A percentile compares a stretch with the other conserved stretches of the same genome.
Conservation (phyloP, 2,797 vertebrate species). For the Cheirogaleus major region DNA sequence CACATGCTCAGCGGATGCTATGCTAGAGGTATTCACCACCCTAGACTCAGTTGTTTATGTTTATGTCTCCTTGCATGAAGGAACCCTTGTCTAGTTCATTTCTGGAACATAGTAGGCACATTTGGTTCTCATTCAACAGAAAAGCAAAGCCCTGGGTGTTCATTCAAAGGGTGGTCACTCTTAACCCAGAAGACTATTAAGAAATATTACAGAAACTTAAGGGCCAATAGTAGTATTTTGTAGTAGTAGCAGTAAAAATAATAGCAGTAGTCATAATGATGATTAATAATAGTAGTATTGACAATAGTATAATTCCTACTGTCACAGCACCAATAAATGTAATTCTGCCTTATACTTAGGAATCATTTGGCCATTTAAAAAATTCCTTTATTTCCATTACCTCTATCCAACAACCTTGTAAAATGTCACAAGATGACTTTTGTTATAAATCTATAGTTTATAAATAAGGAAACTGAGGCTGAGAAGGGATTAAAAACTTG, state of each 20-base stretch:
- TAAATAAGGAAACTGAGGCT: background rate
- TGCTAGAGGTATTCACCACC: background rate
- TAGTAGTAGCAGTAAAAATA: background rate
- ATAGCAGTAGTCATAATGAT: background rate
- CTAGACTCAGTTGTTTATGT: background rate
- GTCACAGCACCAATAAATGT: background rate
- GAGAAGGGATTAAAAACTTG: background rate
- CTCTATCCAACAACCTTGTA: background rate
- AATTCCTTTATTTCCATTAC: conserved; percentile 26
- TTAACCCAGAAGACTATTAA: background rate
- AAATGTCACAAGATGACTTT: background rate
- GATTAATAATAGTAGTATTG: conserved; percentile 46
- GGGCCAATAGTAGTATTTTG: background rate
- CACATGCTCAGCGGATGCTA: background rate
- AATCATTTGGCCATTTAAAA: conserved; percentile 19
- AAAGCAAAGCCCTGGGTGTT: background rate
- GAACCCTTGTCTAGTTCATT: background rate
- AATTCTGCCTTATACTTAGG: background rate
- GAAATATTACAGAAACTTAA: background rate
- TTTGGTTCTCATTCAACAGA: background rate
- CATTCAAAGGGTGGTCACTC: background rate
- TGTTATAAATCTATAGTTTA: background rate
- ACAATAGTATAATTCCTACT: background rate
- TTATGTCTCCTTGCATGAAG: background rate
- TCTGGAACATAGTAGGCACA: background rate